Percentiles rank a stretch among this genome's conserved stretches.
Evolutionary conservation across 2,888 invertebrate genomes (phyloP).

Genomic region (Aromia moschata): DNA sequence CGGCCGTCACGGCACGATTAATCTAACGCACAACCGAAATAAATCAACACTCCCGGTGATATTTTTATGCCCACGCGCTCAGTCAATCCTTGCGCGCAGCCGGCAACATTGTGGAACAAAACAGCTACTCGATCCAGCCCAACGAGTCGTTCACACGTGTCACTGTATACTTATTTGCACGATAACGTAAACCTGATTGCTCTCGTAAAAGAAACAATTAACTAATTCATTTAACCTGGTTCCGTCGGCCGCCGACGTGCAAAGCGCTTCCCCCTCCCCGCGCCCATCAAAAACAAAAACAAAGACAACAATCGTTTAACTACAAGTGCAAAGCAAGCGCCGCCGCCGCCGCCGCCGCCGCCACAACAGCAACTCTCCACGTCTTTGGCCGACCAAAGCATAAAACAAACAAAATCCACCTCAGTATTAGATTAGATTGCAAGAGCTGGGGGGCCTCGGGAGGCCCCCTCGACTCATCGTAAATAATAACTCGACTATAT

Average conservation of each 20-base stretch:
- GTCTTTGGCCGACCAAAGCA: slow-evolving; percentile 15
- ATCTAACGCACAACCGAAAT: slow-evolving; percentile 15
- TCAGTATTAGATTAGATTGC: slow-evolving; percentile 36
- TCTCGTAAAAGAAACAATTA: slow-evolving; percentile 38
- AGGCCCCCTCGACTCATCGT: slow-evolving; percentile 6
- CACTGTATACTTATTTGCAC: slow-evolving; percentile 45
- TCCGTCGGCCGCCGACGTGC: slow-evolving; percentile 32
- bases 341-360: no score
- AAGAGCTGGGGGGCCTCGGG: slow-evolving; percentile 30
- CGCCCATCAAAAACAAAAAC: slow-evolving; percentile 27
- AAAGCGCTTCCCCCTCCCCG: slow-evolving; percentile 29
- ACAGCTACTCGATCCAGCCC: slow-evolving; percentile 22
- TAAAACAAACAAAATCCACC: slow-evolving; percentile 35
- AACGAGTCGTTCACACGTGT: slow-evolving; percentile 11
- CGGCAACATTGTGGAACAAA: slow-evolving; percentile 15
- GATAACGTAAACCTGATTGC: slow-evolving; percentile 44
- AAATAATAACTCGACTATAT: slow-evolving; percentile 42
- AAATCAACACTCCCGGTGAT: slow-evolving; percentile 21
- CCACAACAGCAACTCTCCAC: no score
- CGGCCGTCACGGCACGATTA: slow-evolving; percentile 15
- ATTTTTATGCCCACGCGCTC: slow-evolving; percentile 16
- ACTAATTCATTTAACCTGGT: slow-evolving; percentile 45
- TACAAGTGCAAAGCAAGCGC: slow-evolving; percentile 35
- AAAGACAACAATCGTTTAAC: slow-evolving; percentile 35
- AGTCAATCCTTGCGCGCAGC: slow-evolving; percentile 2